Percentiles rank a stretch among this genome's conserved stretches.
phyloP scores from a whole-genome alignment of 2,888 invertebrate species.

The Lissocephala sabroskyi region DNA sequence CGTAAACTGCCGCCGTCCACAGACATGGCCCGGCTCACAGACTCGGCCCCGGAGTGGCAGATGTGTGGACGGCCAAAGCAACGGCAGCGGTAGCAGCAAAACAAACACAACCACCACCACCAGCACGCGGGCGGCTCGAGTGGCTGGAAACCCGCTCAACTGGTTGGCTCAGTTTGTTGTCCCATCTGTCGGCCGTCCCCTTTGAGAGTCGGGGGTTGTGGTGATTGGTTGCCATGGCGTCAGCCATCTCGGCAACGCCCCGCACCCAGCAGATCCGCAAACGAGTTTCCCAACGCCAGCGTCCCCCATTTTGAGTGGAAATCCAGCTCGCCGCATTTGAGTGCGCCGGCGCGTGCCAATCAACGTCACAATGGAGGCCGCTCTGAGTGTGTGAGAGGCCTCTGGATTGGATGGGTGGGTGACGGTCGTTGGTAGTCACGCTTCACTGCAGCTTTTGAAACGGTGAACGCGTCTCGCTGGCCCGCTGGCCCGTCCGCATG shows the following conservation, averaged over 20 bases:
- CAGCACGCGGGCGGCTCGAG: conserved; percentile 8
- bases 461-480: background rate
- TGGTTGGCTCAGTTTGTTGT: conserved; percentile 28
- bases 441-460: conserved; percentile 25
- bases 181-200: conserved; percentile 29
- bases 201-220: conserved; percentile 32
- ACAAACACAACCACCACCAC: conserved; percentile 18
- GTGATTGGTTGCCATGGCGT: conserved; percentile 61
- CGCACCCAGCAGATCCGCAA: conserved; percentile 28
- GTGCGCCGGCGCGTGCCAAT: conserved; percentile 64
- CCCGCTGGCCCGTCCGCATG: too few species aligned
- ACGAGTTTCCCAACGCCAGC: conserved; percentile 36
- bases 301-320: conserved; percentile 66
- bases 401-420: conserved; percentile 27
- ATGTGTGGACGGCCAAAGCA: too few species aligned
- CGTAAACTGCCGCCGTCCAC: conserved; percentile 56
- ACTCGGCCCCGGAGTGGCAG: background rate
- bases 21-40: conserved; percentile 20
- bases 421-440: conserved; percentile 20
- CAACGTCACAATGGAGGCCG: conserved; percentile 16
- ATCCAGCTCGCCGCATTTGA: conserved; percentile 33
- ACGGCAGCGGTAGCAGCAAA: background rate
- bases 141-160: conserved; percentile 48
- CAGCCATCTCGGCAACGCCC: conserved; percentile 42
- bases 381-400: conserved; percentile 14